Conservation (phyloP, 1,140 invertebrate species). For the Lepidurus apus region DNA sequence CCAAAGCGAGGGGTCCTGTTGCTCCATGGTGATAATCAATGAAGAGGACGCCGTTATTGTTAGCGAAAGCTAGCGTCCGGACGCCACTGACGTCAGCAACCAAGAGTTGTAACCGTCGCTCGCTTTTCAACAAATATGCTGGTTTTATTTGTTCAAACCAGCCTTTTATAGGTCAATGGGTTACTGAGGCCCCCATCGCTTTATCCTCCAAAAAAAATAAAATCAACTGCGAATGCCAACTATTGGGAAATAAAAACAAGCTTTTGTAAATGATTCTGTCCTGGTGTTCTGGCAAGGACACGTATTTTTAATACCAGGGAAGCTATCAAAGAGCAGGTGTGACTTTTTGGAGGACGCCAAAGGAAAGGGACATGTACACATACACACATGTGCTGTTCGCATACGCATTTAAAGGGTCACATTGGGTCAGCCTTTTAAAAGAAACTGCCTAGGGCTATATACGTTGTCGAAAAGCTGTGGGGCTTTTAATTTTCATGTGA, state of each 20-base stretch:
- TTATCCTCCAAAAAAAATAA: too few relatives aligned
- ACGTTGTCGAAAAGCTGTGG: neutral
- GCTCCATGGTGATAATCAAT: conserved; percentile 15
- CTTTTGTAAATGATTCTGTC: too few relatives aligned
- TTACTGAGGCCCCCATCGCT: neutral
- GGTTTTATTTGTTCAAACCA: neutral
- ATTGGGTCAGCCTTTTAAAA: conserved; percentile 19
- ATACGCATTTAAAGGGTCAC: conserved; percentile 22
- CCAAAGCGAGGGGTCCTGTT: conserved; percentile 7
- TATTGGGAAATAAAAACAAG: too few relatives aligned
- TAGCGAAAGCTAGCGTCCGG: neutral
- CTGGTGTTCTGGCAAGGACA: too few relatives aligned
- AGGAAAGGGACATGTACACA: neutral
- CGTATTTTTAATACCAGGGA: neutral
- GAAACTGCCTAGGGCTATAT: neutral
- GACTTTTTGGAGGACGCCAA: conserved; percentile 3
- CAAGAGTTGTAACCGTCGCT: conserved; percentile 7
- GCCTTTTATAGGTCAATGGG: neutral
- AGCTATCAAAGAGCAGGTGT: conserved; percentile 1
- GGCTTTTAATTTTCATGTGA: neutral
- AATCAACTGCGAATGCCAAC: too few relatives aligned
- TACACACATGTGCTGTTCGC: neutral
- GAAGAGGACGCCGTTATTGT: conserved; percentile 16
- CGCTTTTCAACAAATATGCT: neutral
- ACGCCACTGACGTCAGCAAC: neutral